A percentile compares a stretch with the other conserved stretches of the same genome.
These are phyloP conservation scores for Caenorhabditis briggsae DNA, from an alignment of 1,140 invertebrate genomes.

Conservation along the genomic window DNA sequence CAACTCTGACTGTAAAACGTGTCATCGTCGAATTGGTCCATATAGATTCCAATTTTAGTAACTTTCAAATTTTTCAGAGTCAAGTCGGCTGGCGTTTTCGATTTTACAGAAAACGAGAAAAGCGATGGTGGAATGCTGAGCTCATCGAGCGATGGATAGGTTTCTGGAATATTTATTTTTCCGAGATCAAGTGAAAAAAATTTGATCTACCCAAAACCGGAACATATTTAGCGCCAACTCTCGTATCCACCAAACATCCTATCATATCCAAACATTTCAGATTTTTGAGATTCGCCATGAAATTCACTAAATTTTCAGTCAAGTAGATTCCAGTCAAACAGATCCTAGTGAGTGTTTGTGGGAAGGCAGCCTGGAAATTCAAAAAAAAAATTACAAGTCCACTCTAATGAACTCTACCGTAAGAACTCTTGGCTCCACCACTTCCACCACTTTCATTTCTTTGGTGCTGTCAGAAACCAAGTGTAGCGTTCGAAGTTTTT, in stretches of 20 bases:
- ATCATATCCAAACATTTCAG: constrained; percentile 14
- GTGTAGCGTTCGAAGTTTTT: constrained; percentile 12
- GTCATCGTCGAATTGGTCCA: constrained; percentile 44
- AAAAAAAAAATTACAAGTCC: background rate
- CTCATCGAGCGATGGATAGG: background rate
- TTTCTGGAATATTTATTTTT: no score
- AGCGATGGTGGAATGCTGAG: constrained; percentile 10
- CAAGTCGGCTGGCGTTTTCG: background rate
- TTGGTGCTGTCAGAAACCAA: background rate
- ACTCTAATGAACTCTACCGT: background rate
- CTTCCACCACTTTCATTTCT: constrained; percentile 26
- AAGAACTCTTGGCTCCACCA: constrained; percentile 18
- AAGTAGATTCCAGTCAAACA: constrained; percentile 31
- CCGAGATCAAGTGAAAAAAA: no score
- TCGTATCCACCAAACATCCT: background rate
- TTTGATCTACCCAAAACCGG: background rate
- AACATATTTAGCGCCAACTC: constrained; percentile 39
- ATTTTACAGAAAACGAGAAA: constrained; percentile 12
- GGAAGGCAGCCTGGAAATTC: background rate
- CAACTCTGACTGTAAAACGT: constrained; percentile 6
- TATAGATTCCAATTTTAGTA: constrained; percentile 12
- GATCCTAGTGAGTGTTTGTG: background rate
- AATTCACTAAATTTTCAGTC: background rate
- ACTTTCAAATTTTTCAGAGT: background rate
- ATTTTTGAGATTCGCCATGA: background rate